Conservation (phyloP, 2,888 invertebrate species). For the Thymelicus lineola region DNA sequence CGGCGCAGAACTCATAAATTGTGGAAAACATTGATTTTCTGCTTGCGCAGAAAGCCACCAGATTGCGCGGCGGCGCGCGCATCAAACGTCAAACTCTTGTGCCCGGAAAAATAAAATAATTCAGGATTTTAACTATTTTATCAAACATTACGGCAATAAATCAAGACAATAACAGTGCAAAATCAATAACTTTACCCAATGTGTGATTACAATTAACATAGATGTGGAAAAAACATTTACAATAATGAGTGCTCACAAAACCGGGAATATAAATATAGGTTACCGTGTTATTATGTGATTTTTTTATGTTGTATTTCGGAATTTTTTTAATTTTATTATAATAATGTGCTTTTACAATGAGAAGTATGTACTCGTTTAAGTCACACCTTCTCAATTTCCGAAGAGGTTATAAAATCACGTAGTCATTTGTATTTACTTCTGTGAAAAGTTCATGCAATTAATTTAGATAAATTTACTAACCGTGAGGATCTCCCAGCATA, state of each 20-base stretch:
- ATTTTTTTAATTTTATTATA: conserved; percentile 1
- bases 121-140: conserved; percentile 9
- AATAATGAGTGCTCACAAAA: conserved; percentile 9
- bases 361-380: conserved; percentile 8
- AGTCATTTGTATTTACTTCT: conserved; percentile 6
- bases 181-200: background rate
- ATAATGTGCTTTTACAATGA: conserved; percentile 13
- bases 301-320: conserved; percentile 20
- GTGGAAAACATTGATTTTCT: conserved; percentile 41
- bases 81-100: conserved; percentile 41
- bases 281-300: conserved; percentile 29
- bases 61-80: conserved; percentile 64
- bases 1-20: conserved; percentile 4
- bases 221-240: conserved; percentile 3
- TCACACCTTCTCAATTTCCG: background rate
- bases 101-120: conserved; percentile 31
- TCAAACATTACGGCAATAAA: background rate
- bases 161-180: background rate
- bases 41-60: conserved; percentile 23
- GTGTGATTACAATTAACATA: background rate
- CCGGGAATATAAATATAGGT: conserved; percentile 33
- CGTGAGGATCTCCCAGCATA: conserved; percentile 15
- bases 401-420: conserved; percentile 6
- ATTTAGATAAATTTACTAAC: conserved; percentile 32
- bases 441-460: conserved; percentile 16